Evolutionary conservation across 2,113 vertebrate species (phyloP), one percentile per base, ranked within the genome.

Genomic region (Carollia perspicillata): DNA sequence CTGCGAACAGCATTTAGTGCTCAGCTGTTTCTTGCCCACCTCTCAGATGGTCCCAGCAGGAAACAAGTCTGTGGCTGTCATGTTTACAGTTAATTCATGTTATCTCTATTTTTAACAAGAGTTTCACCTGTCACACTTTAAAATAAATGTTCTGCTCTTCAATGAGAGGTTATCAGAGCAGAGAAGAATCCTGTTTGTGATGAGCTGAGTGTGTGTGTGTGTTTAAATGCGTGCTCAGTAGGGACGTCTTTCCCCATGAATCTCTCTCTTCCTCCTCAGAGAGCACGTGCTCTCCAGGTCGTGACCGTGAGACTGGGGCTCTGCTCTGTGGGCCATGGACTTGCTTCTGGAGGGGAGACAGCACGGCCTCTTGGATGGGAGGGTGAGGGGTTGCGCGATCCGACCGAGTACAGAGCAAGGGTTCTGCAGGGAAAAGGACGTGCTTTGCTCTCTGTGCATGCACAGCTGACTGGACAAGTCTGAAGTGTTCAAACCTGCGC

Each of bases 41-140:
- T 94, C 95, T 97, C 96, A 97, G 96, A 97, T 97, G 95, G 96
- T 94, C 97, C 93, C 96, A 95, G 97, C 96, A 97, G 97, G 97
- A 83, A 93, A 89, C 74, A 75, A 75, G 83, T 93, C 95, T 96
- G 93, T n/a, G 55, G 84, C 97, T 96, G 97, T 97, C 96, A 90
- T 96, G 96, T 96, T 98, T 97, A 97, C 79, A 94, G 96, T 92
- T 98, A 97, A 98, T 97, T 96, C 97, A 94, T 96, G 97, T 97
- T 97, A 97, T 96, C 95, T 96, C 97, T 96, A 96, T 97, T 96
- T 97, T 97, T 94, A 97, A 95, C 96, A 97, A 96, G 96, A 6
- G 79, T 96, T 96, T 97, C 97, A 97, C 97, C 97, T 97, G 97
- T 92, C 96, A 93, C 0, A 0, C 88, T 94, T 94, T 90, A 96